Percentiles rank a stretch among this genome's conserved stretches.
Evolutionary conservation across 2,113 vertebrate species (phyloP).

Genomic region (Rynchops niger): DNA sequence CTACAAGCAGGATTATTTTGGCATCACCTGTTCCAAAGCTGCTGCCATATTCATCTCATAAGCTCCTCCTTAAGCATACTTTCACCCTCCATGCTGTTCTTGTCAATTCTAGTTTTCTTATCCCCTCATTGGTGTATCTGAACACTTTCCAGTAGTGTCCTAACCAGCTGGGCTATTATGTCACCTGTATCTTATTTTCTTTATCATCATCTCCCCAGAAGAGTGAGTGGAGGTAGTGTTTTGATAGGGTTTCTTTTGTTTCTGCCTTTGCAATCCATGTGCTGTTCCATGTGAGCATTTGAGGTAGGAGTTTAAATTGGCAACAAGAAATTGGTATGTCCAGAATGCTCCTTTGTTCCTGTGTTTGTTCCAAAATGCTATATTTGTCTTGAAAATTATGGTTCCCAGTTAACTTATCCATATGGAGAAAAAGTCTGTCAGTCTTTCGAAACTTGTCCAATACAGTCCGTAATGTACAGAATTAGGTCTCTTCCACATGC

Average conservation of each 20-base stretch:
- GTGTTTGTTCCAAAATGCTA: background rate
- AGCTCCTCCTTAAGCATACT: background rate
- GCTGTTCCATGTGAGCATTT: background rate
- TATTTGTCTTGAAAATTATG: background rate
- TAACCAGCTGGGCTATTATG: background rate
- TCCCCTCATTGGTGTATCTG: background rate
- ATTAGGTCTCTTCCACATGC: background rate
- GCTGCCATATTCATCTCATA: background rate
- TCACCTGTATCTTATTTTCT: background rate
- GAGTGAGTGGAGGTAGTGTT: background rate
- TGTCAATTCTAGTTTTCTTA: background rate
- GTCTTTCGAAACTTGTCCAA: background rate
- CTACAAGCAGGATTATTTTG: background rate
- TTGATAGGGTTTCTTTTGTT: background rate
- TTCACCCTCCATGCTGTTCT: background rate
- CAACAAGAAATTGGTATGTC: background rate
- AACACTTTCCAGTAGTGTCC: background rate
- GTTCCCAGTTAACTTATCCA: background rate
- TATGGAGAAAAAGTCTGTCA: background rate
- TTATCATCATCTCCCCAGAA: background rate
- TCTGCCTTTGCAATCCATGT: background rate
- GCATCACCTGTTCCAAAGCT: background rate
- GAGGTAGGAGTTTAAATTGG: background rate
- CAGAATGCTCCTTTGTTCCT: background rate
- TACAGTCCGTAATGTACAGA: background rate